A percentile compares a stretch with the other conserved stretches of the same genome.
Evolutionary conservation across 1,140 invertebrate genomes (phyloP).

Genomic region (Copidosoma floridanum): DNA sequence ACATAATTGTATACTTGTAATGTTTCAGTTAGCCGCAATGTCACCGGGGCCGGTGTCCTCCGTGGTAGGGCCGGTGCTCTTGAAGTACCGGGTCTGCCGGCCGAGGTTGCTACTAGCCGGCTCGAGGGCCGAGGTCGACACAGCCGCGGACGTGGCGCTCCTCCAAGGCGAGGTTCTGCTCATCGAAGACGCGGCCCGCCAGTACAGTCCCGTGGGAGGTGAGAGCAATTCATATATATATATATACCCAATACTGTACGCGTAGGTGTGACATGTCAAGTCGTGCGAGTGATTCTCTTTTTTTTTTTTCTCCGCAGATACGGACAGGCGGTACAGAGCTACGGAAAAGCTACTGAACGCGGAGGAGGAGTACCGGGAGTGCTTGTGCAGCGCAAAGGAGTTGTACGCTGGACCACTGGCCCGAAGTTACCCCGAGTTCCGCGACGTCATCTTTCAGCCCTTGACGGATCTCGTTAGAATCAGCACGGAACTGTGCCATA

Average conservation of each 20-base stretch:
- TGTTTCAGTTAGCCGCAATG: conserved; percentile 45
- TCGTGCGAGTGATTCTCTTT: too few relatives aligned
- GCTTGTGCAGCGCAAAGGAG: conserved; percentile 54
- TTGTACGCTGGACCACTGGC: conserved; percentile 56
- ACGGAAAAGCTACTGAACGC: conserved; percentile 56
- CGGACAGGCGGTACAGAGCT: conserved; percentile 51
- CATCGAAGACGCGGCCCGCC: conserved; percentile 59
- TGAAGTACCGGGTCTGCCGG: conserved; percentile 51
- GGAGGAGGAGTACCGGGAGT: conserved; percentile 56
- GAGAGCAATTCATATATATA: conserved; percentile 36
- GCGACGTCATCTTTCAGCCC: conserved; percentile 56
- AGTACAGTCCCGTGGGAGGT: conserved; percentile 55
- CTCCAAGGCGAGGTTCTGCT: conserved; percentile 65
- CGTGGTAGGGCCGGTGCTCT: conserved; percentile 58
- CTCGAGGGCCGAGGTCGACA: conserved; percentile 63
- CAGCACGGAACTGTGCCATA: conserved; percentile 52
- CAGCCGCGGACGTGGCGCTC: conserved; percentile 57
- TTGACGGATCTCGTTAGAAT: conserved; percentile 55
- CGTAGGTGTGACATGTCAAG: too few relatives aligned
- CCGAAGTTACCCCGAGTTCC: conserved; percentile 54
- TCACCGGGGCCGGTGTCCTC: conserved; percentile 51
- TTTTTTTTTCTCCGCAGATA: conserved; percentile 44
- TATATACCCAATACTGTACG: too few relatives aligned
- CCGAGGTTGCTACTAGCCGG: conserved; percentile 60
- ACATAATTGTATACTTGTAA: too few relatives aligned